Conservation (phyloP, 1,140 invertebrate genomes). For the Elymnias hypermnestra region DNA sequence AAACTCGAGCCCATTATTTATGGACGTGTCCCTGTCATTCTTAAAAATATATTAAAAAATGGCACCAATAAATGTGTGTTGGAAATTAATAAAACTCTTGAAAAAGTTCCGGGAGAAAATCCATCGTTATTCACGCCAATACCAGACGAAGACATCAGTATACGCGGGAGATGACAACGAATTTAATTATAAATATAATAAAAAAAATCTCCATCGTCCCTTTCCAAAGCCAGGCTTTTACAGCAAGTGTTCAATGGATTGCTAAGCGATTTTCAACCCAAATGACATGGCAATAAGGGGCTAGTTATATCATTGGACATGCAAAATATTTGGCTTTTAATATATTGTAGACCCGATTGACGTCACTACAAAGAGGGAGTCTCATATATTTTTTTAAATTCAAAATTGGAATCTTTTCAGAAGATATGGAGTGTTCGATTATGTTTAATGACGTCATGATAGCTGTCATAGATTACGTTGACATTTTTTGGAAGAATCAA, state of each 20-base stretch:
- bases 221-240: slow-evolving; percentile 40
- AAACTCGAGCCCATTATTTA: slow-evolving; percentile 8
- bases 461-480: slow-evolving; percentile 22
- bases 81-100: slow-evolving; percentile 65
- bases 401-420: slow-evolving; percentile 48
- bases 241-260: slow-evolving; percentile 18
- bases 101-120: slow-evolving; percentile 49
- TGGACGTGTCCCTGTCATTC: slow-evolving; percentile 12
- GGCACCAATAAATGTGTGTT: slow-evolving; percentile 16
- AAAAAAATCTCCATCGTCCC: slow-evolving; percentile 66
- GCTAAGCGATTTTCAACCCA: slow-evolving; percentile 27
- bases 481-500: not conserved
- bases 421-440: slow-evolving; percentile 58
- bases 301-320: not conserved
- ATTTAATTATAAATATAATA: slow-evolving; percentile 75
- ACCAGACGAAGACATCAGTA: slow-evolving; percentile 60
- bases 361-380: slow-evolving; percentile 60
- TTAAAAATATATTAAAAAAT: slow-evolving; percentile 18
- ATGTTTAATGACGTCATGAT: slow-evolving; percentile 34
- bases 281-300: slow-evolving; percentile 14
- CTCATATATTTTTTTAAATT: slow-evolving; percentile 57
- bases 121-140: slow-evolving; percentile 65
- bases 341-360: slow-evolving; percentile 64
- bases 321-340: slow-evolving; percentile 35
- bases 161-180: slow-evolving; percentile 68